Base-by-base conservation (phyloP, 2,888 invertebrate species). In the Idaea aversata region DNA sequence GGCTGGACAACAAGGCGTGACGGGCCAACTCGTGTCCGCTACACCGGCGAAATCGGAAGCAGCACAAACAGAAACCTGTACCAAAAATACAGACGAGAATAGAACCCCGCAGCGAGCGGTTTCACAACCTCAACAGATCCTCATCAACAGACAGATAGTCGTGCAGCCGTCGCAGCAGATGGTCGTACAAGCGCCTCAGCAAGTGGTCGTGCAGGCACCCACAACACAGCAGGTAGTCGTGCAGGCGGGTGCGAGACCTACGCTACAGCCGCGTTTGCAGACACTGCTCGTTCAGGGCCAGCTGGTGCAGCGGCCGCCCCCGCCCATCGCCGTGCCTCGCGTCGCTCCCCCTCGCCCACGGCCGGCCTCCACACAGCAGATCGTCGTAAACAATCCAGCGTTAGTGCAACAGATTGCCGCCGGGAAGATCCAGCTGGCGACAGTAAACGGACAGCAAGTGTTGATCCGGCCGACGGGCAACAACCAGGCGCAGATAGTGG, bases 361-460 rank as follows among this genome's bases (percentile, higher is more conserved):
- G 47, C 78, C 86, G 25, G 80, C 91, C 25, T 68, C 86, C 67
- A 88, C 93, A 63, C 94, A 94, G 73, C 97, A 97, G 88, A 95
- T 97, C 67, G 95, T 97, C 61, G 96, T 97, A 61, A 97, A 96
- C 78, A 96, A 96, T 84, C 95, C 95, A 4, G 95, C 94, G 16
- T 88, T 97, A 59, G 97, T 96, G 15, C 97, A 97, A 81, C 97
- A 97, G 84, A 93, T 97, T 69, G 96, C 97, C 2, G 94, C 96
- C 15, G 97, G 97, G 6, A 97, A 97, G 85, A 95, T 97, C 7
- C 97, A 97, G 83, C 93, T 97, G 65, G 97, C 97, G 0, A 97
- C 96, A 0, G 95, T 97, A 35, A 96, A 96, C 82, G 97, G 97
- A 0, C 97, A 97, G 80, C 97, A 97, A 86, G 97, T 97, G 36